Base-by-base conservation (phyloP, 2,113 vertebrate genomes). In the Mesocricetus auratus region DNA sequence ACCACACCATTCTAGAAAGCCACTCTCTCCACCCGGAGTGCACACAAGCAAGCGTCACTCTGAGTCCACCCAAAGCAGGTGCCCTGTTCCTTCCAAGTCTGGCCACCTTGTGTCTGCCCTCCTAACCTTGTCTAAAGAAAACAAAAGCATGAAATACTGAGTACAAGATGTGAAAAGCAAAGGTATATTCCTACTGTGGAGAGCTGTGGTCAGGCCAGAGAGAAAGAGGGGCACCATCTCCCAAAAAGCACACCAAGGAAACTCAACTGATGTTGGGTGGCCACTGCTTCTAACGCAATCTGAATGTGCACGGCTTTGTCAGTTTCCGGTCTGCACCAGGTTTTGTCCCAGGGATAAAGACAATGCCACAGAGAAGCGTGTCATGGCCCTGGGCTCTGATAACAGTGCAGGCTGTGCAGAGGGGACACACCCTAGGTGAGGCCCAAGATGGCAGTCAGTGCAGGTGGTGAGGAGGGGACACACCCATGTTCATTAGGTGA, bases 21-120 rank as follows among this genome's bases (percentile, higher is more conserved):
- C 94, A 90, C 53, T 96, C 98, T 98, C 94, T 97, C 98, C 96
- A 3, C 86, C 81, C 50, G 93, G 93, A 93, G 78, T 96, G 85
- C 74, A 31, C 22, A 8, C 15, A 90, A 96, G 71, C 12, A 26
- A 94, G 96, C 90, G 60, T 87, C 96, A 91, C 64, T 88, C 74
- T 64, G 33, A 73, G 92, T 83, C 98, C 98, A 88, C 95, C 89
- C 95, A 83, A 56, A 95, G 93, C 90, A 95, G 97, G 96, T 96
- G 97, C 96, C 96, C 60, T 53, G 47, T 86, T 47, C 91, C 79
- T 95, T 36, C 96, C 85, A 13, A 0, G 0, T 26, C 29, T 31
- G 60, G 95, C 91, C 86, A 17, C 94, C 95, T 95, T 79, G 53
- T 94, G 96, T 83, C 94, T 68, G 92, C 81, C 91, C 58, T 92